Evolutionary conservation across 1,140 invertebrate genomes (phyloP), one percentile per base, ranked within the genome.

Genomic region (Potamilus streckersoni): DNA sequence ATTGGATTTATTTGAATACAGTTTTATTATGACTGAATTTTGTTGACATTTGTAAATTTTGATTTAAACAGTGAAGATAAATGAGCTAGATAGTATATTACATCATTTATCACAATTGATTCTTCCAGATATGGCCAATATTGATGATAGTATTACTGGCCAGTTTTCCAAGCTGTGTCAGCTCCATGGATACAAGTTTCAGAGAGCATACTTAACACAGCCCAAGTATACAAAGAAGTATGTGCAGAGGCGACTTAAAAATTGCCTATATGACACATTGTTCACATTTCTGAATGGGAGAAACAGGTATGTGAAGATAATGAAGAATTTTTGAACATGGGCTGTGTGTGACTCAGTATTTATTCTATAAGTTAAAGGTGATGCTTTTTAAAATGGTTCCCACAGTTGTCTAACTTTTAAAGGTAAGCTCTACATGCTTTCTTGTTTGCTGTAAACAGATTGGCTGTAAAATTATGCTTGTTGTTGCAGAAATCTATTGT

Each of bases 161-260:
- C 66, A 79, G 71, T 72, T 81, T 16, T 58, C 60, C n/a, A 64
- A 77, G 19, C 74, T 81, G 19, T 77, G 80, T 69, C 71, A 79
- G 49, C 63, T 75, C 16, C 75, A 79, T 65, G 13, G 15, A 55
- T 62, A 76, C 17, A 31, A 73, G 19, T 49, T 20, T 23, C 57
- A 75, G 27, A 31, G 77, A 56, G 76, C 77, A 16, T 78, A 78
- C 64, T 66, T 83, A 1, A 65, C 70, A 15, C 82, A 83, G 69
- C 82, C 82, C 2, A 71, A 67, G 68, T 31, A 56, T n/a, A 60
- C 74, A 0, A 76, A 69, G 49, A 73, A 77, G 55, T 31, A 73
- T 12, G 58, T 72, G 27, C 70, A 69, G 14, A 66, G 38, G n/a
- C 62, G 56, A 60, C 62, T 80, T 20, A 74, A 73, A 56, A 76